phyloP scores from a whole-genome alignment of 2,888 invertebrate species.

The Temnothorax unifasciatus region DNA sequence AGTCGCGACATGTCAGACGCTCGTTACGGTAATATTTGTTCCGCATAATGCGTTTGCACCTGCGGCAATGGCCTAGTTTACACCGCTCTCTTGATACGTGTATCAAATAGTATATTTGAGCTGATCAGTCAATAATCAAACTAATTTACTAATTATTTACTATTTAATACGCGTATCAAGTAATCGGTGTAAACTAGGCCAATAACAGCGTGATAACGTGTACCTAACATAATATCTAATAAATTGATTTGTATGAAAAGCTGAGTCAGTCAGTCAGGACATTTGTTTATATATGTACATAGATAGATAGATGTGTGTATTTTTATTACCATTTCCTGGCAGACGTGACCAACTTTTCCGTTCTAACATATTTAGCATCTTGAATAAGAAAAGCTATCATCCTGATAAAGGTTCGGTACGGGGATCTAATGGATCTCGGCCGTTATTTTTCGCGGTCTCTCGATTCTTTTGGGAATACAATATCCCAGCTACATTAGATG shows the following conservation, averaged over 20 bases:
- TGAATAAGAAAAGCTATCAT: constrained; percentile 5
- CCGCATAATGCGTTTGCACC: too few relatives aligned
- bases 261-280: neutral
- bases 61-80: too few relatives aligned
- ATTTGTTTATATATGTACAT: too few relatives aligned
- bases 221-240: neutral
- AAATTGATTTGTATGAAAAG: neutral
- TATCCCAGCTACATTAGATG: constrained; percentile 29
- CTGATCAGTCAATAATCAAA: too few relatives aligned
- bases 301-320: neutral
- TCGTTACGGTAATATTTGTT: constrained; percentile 4
- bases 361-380: constrained; percentile 12
- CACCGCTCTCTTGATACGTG: too few relatives aligned
- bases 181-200: too few relatives aligned
- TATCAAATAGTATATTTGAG: too few relatives aligned
- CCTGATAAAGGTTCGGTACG: neutral
- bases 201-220: neutral
- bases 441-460: neutral
- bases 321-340: neutral
- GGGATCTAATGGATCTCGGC: neutral
- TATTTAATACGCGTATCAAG: too few relatives aligned
- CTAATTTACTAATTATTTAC: too few relatives aligned
- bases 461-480: constrained; percentile 37
- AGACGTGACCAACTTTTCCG: too few relatives aligned
- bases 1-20: constrained; percentile 25